Conservation (phyloP, 2,888 invertebrate species). For the Mycalesis mineus region DNA sequence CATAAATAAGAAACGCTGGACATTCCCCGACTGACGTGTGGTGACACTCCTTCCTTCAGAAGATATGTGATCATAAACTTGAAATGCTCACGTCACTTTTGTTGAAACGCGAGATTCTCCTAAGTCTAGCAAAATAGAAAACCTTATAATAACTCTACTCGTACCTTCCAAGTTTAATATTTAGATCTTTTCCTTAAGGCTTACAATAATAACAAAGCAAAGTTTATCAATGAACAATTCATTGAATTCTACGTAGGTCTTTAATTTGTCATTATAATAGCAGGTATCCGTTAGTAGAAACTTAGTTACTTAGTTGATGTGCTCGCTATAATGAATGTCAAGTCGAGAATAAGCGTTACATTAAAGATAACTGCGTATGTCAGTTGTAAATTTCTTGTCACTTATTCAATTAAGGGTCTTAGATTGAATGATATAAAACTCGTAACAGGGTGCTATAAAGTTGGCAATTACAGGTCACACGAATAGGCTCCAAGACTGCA, state of each 20-base stretch:
- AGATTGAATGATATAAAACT: constrained; percentile 75
- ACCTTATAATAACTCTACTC: too few relatives aligned
- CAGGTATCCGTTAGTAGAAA: background rate
- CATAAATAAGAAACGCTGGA: constrained; percentile 33
- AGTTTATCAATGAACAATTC: background rate
- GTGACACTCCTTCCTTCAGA: constrained; percentile 29
- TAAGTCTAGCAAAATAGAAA: too few relatives aligned
- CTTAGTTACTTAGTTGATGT: background rate
- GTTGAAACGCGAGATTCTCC: constrained; percentile 30
- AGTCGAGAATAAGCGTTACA: constrained; percentile 25
- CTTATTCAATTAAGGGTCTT: constrained; percentile 74
- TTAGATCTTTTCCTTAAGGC: too few relatives aligned
- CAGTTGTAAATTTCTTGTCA: constrained; percentile 70
- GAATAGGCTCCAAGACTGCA: constrained; percentile 25
- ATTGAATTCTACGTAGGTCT: background rate
- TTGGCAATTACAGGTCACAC: constrained; percentile 67
- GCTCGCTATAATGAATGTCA: constrained; percentile 6
- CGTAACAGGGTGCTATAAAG: constrained; percentile 71
- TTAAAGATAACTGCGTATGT: constrained; percentile 63
- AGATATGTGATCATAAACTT: constrained; percentile 44
- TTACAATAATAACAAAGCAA: too few relatives aligned
- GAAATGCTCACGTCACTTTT: constrained; percentile 42
- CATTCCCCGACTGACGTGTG: constrained; percentile 30
- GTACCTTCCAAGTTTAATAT: too few relatives aligned
- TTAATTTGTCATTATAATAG: background rate